Base-by-base conservation (phyloP, 2,888 invertebrate species). In the Caenorhabditis imperialis region DNA sequence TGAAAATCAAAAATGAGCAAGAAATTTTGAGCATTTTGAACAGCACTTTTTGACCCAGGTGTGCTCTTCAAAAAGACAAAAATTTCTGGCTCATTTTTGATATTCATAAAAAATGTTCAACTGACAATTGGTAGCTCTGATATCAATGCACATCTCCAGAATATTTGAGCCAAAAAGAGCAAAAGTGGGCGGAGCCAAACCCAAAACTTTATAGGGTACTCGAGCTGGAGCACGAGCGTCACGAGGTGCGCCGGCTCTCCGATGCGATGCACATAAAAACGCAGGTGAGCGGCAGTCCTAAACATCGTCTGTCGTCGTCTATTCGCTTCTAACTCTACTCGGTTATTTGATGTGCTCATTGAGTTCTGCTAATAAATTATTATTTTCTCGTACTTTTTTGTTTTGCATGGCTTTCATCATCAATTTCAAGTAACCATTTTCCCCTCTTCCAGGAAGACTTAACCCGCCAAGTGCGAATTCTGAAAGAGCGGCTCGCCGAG, bases 401-500 rank as follows among this genome's bases (percentile, higher is more conserved):
- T 25, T 60, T 57, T 54, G 54, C 61, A 61, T 54, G 61, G 50
- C 48, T 44, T 54, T 12, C 27, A 37, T 25, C 7, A 54, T n/a
- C 14, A 40, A 40, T 23, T 37, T 5, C 18, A n/a, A n/a, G 1
- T 6, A n/a, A n/a, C n/a, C n/a, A n/a, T 6, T 8, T 22, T 14
- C 20, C 12, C 14, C 37, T 45, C n/a, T 57, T 74, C 22, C 72
- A 82, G 82, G 79, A 79, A 30, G 74, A 75, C 20, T 58, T 80
- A 42, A 62, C 70, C 38, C 65, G 77, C 33, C 60, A 73, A 54
- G 65, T 79, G 16, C 74, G 76, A 18, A 53, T 42, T 25, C 45
- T 82, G 57, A 63, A 60, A 20, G 80, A 77, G n/a, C 60, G 73
- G 44, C 65, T 79, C 10, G 40, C 51, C 7, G 81, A 81, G 35